Percentiles rank a stretch among this genome's conserved stretches.
phyloP scores from a whole-genome alignment of 2,113 vertebrate species.

The Platysteira castanea region DNA sequence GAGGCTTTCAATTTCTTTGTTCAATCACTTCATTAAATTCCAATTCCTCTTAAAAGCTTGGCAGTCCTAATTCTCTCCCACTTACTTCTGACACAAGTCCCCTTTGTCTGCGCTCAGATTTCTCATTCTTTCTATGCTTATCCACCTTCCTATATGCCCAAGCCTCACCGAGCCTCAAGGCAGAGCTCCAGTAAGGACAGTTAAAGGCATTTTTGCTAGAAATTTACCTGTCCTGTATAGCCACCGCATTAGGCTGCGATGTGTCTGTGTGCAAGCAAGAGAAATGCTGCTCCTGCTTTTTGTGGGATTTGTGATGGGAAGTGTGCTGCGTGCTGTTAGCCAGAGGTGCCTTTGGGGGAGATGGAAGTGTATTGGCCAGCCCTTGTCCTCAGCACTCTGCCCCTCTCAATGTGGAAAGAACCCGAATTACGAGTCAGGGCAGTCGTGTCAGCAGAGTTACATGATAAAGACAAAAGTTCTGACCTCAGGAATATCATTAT shows the following conservation, averaged over 20 bases:
- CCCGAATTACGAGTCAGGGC: background rate
- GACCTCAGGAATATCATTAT: background rate
- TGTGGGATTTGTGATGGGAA: background rate
- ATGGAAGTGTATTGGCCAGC: background rate
- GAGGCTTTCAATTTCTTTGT: conserved; percentile 51
- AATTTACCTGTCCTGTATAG: background rate
- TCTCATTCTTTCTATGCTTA: background rate
- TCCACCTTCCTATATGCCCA: background rate
- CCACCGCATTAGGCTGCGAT: background rate
- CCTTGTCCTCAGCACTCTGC: background rate
- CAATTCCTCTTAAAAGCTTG: conserved; percentile 37
- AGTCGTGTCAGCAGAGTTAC: background rate
- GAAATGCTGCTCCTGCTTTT: background rate
- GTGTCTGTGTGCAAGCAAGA: background rate
- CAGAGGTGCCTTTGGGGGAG: background rate
- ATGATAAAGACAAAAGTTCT: background rate
- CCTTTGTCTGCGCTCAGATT: background rate
- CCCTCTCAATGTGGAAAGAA: background rate
- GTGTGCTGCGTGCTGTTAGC: accelerated
- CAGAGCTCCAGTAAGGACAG: background rate
- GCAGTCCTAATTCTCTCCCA: conserved; percentile 21
- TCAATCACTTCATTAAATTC: conserved; percentile 57
- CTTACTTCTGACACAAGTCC: background rate
- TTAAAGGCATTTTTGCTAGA: background rate
- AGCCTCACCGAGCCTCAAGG: background rate